Conservation (phyloP, 1,140 invertebrate genomes). For the Penaeus vannamei region DNA sequence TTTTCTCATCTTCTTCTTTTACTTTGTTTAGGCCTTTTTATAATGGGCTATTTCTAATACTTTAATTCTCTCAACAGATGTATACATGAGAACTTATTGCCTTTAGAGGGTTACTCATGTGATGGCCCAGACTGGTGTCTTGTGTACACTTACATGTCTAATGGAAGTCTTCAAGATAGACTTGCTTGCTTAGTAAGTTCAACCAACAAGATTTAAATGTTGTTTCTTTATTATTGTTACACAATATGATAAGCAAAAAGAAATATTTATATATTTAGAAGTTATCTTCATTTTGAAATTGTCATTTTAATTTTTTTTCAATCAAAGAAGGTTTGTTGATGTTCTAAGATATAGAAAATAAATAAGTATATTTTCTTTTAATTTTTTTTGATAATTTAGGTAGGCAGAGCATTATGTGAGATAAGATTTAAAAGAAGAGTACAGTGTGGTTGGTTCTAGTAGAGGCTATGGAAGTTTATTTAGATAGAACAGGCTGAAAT, state of each 20-base stretch:
- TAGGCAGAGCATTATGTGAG: no score
- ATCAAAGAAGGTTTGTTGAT: neutral
- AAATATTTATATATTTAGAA: neutral
- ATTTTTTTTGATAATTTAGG: no score
- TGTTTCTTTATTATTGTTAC: neutral
- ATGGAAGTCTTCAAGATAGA: constrained; percentile 80
- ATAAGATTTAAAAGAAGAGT: no score
- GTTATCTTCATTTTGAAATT: neutral
- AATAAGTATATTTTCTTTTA: no score
- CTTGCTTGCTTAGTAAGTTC: constrained; percentile 72
- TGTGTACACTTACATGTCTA: constrained; percentile 80
- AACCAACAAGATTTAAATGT: constrained; percentile 27
- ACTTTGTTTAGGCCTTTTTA: no score
- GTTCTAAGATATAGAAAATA: no score
- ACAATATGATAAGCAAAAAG: neutral
- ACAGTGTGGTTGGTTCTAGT: no score
- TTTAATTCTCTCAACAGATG: constrained; percentile 74
- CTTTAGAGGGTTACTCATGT: constrained; percentile 78
- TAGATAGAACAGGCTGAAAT: no score
- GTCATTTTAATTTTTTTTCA: neutral
- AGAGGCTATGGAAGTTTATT: neutral
- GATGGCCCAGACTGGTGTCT: constrained; percentile 78
- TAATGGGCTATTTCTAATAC: no score
- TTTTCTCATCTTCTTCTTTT: no score
- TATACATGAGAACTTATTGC: constrained; percentile 79